Evolutionary conservation across 2,888 invertebrate species (phyloP).

Genomic region (Dasysyrphus tricinctus): DNA sequence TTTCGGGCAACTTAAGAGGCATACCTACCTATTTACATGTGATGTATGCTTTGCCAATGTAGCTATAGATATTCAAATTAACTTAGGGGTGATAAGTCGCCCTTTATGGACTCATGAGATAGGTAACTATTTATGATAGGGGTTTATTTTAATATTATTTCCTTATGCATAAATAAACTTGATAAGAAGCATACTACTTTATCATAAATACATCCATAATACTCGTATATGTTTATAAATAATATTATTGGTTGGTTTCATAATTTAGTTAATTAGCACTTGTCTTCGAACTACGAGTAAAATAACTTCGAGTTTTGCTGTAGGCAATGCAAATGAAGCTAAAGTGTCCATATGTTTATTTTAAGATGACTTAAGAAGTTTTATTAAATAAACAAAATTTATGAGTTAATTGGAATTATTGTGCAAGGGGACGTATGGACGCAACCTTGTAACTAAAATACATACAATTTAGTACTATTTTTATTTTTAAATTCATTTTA

Average conservation of each 20-base stretch:
- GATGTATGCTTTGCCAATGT: background rate
- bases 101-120: background rate
- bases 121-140: background rate
- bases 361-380: background rate
- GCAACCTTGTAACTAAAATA: background rate
- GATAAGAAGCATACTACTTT: background rate
- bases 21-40: background rate
- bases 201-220: background rate
- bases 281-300: background rate
- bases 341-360: background rate
- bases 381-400: background rate
- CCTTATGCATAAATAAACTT: background rate
- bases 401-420: background rate
- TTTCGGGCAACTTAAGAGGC: background rate
- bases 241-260: background rate
- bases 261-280: constrained; percentile 4
- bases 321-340: background rate
- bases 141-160: background rate
- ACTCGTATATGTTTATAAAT: no score
- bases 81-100: background rate
- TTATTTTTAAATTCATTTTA: no score
- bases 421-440: background rate
- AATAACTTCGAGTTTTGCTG: background rate
- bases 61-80: background rate
- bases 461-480: no score